phyloP scores from a whole-genome alignment of 2,797 vertebrate species.

The Oreonectes daqikongensis region DNA sequence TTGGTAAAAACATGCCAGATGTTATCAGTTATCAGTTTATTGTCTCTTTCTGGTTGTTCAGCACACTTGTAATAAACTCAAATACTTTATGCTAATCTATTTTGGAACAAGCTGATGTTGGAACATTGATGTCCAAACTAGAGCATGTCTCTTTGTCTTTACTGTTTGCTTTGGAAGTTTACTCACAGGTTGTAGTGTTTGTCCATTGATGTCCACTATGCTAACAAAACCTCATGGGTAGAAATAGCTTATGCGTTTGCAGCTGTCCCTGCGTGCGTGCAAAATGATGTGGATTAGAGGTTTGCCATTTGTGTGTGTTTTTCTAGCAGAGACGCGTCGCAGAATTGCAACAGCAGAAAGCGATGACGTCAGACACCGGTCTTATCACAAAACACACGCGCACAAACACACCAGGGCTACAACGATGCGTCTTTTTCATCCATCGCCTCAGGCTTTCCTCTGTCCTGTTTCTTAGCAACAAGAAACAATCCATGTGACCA shows the following conservation, averaged over 20 bases:
- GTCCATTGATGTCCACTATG: no score
- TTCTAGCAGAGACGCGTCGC: slow-evolving; percentile 37
- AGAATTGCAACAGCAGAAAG: slow-evolving; percentile 66
- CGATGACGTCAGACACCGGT: slow-evolving; percentile 70
- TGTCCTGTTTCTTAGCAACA: slow-evolving; percentile 80
- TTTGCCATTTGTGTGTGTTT: slow-evolving; percentile 8
- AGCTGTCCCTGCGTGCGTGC: neutral
- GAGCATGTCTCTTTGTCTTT: neutral
- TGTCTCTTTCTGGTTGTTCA: neutral
- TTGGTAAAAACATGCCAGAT: neutral
- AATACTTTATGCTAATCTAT: neutral
- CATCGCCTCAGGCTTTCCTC: slow-evolving; percentile 74
- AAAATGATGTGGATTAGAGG: slow-evolving; percentile 8
- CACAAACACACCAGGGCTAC: slow-evolving; percentile 34
- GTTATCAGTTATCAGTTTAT: neutral
- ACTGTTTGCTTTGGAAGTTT: neutral
- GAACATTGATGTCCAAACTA: neutral
- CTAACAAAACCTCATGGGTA: slow-evolving; percentile 19
- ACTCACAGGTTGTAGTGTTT: neutral
- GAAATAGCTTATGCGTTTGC: neutral
- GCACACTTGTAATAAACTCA: neutral
- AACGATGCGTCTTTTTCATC: slow-evolving; percentile 69
- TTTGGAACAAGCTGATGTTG: neutral
- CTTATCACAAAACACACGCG: slow-evolving; percentile 62
- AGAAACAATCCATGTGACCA: slow-evolving; percentile 71